Percentiles rank a stretch among this genome's conserved stretches.
These are phyloP conservation scores for Nebria salina DNA, from an alignment of 2,888 invertebrate genomes.

Conservation along the genomic window DNA sequence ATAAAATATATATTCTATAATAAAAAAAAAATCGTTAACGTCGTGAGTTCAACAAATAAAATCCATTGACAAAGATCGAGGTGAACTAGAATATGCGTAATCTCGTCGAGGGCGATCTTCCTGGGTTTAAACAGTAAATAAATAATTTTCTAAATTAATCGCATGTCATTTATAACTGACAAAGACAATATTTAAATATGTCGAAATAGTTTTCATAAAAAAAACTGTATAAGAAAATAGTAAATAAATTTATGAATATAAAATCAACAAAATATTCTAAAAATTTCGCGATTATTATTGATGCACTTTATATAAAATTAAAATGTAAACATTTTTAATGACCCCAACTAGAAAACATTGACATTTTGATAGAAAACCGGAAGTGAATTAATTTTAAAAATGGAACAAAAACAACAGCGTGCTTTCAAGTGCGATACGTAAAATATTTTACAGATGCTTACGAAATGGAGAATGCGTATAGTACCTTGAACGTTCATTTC, in stretches of 20 bases:
- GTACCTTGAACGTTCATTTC: background rate
- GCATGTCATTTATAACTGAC: too few species aligned
- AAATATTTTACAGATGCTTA: background rate
- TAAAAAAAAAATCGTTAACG: slow-evolving; percentile 22
- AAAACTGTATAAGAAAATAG: background rate
- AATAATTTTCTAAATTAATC: too few species aligned
- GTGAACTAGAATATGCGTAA: slow-evolving; percentile 36
- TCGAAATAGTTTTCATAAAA: too few species aligned
- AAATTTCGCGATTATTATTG: background rate
- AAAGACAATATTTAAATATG: too few species aligned
- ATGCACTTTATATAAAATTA: background rate
- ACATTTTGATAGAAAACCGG: background rate
- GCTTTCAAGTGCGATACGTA: background rate
- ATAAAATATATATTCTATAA: background rate
- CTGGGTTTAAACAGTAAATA: slow-evolving; percentile 23
- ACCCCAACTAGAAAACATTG: background rate
- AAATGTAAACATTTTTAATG: background rate
- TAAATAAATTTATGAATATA: background rate
- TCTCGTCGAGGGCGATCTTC: slow-evolving; percentile 28
- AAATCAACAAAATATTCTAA: background rate
- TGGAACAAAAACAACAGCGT: background rate
- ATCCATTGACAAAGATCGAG: slow-evolving; percentile 42
- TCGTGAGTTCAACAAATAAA: slow-evolving; percentile 35
- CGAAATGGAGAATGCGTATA: background rate
- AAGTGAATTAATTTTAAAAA: background rate